phyloP scores from a whole-genome alignment of 2,797 vertebrate species.

The Tenualosa thibaudeaui region DNA sequence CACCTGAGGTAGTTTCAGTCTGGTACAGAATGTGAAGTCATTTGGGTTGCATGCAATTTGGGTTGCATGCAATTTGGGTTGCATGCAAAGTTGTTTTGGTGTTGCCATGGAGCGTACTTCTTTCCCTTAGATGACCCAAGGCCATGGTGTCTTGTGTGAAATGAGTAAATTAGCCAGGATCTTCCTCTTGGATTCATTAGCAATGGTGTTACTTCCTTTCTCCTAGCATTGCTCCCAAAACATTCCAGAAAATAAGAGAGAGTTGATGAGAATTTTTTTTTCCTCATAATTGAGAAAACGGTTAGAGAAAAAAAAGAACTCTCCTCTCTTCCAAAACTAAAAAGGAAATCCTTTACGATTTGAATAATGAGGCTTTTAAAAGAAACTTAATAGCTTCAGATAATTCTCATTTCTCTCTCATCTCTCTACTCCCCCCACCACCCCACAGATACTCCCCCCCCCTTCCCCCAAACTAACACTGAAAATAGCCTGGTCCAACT shows the following conservation, averaged over 20 bases:
- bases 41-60: neutral
- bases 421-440: neutral
- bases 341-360: constrained; percentile 40
- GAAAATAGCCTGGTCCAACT: constrained; percentile 10
- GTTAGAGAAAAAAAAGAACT: constrained; percentile 30
- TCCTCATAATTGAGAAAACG: neutral
- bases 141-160: neutral
- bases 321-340: constrained; percentile 28
- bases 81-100: neutral
- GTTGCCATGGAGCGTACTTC: neutral
- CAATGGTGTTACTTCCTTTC: neutral
- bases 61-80: neutral
- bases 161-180: neutral
- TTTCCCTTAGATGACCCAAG: neutral
- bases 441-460: neutral
- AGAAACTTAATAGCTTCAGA: constrained; percentile 48
- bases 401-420: constrained; percentile 45
- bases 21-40: neutral
- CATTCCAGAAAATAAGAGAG: constrained; percentile 15
- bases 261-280: constrained; percentile 18
- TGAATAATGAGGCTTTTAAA: constrained; percentile 55
- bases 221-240: neutral
- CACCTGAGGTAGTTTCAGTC: neutral
- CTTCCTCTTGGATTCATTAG: neutral
- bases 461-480: constrained; percentile 1